Evolutionary conservation across 2,888 invertebrate genomes (phyloP).

Genomic region (Drosophila basisetae): DNA sequence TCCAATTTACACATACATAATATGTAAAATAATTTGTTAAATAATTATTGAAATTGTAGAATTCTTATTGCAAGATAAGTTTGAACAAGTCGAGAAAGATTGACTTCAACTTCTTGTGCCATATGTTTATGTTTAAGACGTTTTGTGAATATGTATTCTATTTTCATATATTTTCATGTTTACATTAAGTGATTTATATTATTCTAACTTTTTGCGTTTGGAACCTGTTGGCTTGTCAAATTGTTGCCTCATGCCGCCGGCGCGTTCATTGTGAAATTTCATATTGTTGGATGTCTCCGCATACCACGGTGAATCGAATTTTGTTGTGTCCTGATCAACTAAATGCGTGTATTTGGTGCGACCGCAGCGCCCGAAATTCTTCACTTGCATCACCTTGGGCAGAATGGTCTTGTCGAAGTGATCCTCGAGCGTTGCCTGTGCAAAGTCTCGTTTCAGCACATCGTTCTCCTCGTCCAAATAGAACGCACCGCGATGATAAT

Average conservation of each 20-base stretch:
- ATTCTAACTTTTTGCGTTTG: slow-evolving; percentile 82
- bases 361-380: slow-evolving; percentile 99
- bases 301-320: slow-evolving; percentile 99
- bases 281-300: slow-evolving; percentile 95
- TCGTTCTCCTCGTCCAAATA: slow-evolving; percentile 97
- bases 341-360: slow-evolving; percentile 99
- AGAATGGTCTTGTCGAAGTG: slow-evolving; percentile 99
- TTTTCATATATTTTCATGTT: slow-evolving; percentile 10
- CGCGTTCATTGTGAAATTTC: slow-evolving; percentile 94
- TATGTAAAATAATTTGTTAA: background rate
- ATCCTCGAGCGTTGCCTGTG: slow-evolving; percentile 98
- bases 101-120: background rate
- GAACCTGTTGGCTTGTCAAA: slow-evolving; percentile 93
- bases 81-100: background rate
- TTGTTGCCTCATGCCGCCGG: slow-evolving; percentile 96
- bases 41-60: slow-evolving; percentile 1
- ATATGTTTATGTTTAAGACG: background rate
- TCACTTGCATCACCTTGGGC: slow-evolving; percentile 99
- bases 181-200: slow-evolving; percentile 8
- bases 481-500: slow-evolving; percentile 99
- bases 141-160: background rate
- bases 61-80: background rate
- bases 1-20: background rate
- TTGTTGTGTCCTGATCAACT: slow-evolving; percentile 99
- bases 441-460: slow-evolving; percentile 96